Conservation (phyloP, 2,888 invertebrate species). For the Copidosoma aretas region DNA sequence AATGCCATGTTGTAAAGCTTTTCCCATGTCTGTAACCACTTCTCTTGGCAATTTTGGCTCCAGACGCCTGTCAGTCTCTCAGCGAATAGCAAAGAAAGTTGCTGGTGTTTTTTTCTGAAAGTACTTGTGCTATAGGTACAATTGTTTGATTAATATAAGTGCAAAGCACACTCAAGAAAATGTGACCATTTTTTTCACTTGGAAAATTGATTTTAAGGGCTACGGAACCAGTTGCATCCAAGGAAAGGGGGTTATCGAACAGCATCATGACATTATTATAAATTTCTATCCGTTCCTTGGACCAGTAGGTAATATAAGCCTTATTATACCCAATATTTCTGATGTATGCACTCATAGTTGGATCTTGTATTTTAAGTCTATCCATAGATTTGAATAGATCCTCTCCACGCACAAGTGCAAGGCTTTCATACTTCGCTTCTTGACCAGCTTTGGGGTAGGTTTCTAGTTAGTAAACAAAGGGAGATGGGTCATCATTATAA, state of each 20-base stretch:
- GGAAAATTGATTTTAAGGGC: slow-evolving; percentile 33
- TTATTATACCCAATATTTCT: no score
- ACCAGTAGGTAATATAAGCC: no score
- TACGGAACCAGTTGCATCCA: slow-evolving; percentile 45
- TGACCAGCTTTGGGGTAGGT: not conserved
- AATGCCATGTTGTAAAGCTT: slow-evolving; percentile 43
- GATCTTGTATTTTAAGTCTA: no score
- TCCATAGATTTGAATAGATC: not conserved
- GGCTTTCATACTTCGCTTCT: not conserved
- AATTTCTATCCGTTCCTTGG: slow-evolving; percentile 1
- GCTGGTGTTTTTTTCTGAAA: slow-evolving; percentile 9
- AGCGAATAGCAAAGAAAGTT: slow-evolving; percentile 39
- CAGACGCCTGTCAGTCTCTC: slow-evolving; percentile 23
- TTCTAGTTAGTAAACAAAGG: not conserved
- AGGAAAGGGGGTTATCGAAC: slow-evolving; percentile 21
- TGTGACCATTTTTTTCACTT: slow-evolving; percentile 19
- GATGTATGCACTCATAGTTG: no score
- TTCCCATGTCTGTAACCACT: slow-evolving; percentile 42
- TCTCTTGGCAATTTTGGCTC: slow-evolving; percentile 37
- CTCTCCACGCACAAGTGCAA: not conserved
- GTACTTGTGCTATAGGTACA: slow-evolving; percentile 13
- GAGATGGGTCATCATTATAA: slow-evolving; percentile 12
- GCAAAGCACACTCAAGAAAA: slow-evolving; percentile 45
- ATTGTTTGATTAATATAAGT: slow-evolving; percentile 25
- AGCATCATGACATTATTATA: slow-evolving; percentile 1